Evolutionary conservation across 2,888 invertebrate species (phyloP).

Genomic region (Plebejus argus): DNA sequence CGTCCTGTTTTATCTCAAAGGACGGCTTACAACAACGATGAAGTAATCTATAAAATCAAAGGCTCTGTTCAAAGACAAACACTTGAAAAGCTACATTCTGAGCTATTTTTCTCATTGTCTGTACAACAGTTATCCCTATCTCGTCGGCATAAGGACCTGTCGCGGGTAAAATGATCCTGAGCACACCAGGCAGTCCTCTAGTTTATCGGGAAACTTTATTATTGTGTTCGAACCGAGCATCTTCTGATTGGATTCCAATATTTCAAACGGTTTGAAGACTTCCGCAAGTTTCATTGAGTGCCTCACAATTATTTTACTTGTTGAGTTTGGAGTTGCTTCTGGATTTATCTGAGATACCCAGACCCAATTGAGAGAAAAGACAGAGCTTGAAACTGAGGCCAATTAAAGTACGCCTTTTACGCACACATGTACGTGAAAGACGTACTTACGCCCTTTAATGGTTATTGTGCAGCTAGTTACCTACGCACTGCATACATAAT

Average conservation of each 20-base stretch:
- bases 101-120: neutral
- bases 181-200: neutral
- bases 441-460: no score
- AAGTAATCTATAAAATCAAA: conserved; percentile 14
- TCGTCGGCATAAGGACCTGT: neutral
- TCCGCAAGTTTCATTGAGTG: neutral
- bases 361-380: neutral
- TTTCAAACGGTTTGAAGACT: neutral
- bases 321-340: neutral
- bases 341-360: neutral
- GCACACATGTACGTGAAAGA: no score
- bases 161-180: neutral
- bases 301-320: neutral
- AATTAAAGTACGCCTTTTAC: neutral
- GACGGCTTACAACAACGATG: neutral
- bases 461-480: no score
- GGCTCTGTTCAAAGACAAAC: conserved; percentile 1
- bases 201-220: conserved; percentile 1
- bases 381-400: neutral
- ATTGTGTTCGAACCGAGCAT: conserved; percentile 14
- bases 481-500: no score
- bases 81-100: neutral
- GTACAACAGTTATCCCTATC: neutral
- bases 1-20: neutral
- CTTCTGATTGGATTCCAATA: conserved; percentile 19